Conservation (phyloP, 1,140 invertebrate genomes). For the Bombus waltoni region DNA sequence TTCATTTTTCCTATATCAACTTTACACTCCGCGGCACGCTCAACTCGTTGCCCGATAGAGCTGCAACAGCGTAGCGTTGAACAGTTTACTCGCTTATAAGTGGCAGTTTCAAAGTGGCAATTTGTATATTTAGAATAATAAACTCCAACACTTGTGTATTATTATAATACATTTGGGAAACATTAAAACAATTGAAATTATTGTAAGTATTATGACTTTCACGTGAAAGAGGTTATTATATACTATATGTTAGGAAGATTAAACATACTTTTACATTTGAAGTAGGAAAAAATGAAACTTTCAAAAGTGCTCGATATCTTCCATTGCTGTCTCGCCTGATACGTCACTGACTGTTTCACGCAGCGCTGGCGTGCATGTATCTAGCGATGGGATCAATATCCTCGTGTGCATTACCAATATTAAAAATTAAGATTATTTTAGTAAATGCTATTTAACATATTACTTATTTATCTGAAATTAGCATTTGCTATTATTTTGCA, state of each 20-base stretch:
- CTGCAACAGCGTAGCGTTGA: not conserved
- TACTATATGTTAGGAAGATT: not conserved
- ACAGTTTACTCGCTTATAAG: not conserved
- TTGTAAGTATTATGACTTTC: not conserved
- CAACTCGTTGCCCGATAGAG: not conserved
- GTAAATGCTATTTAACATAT: not conserved
- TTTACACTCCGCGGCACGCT: not conserved
- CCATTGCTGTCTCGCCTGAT: not conserved
- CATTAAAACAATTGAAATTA: not conserved
- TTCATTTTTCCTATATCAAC: slow-evolving; percentile 4
- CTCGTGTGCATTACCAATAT: not conserved
- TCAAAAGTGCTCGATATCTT: slow-evolving; percentile 18
- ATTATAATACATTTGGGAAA: not conserved
- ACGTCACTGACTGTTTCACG: slow-evolving; percentile 40
- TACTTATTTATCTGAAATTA: not conserved
- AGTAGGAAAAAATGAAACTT: not conserved
- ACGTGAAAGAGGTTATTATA: not conserved
- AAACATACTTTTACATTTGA: not conserved
- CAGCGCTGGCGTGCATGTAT: slow-evolving; percentile 27
- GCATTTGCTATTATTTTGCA: not conserved
- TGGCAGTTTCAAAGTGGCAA: not conserved
- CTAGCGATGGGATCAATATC: slow-evolving; percentile 17
- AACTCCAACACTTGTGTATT: not conserved
- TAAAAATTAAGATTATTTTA: not conserved
- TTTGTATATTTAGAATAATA: not conserved